Conservation (phyloP, 2,888 invertebrate species). For the Plebejus anna region DNA sequence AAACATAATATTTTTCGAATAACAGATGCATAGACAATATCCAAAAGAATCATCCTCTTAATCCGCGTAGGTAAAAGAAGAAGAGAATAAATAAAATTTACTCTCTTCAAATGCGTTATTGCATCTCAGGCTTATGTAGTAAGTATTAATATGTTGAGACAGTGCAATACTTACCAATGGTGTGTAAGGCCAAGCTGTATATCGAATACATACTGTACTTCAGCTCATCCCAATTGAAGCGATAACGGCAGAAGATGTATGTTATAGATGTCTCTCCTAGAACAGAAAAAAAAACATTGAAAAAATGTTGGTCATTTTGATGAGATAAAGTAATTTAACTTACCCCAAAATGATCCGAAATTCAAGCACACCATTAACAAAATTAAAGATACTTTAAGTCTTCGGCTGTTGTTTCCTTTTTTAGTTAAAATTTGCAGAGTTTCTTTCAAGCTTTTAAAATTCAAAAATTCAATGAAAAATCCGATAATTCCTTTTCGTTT, state of each 20-base stretch:
- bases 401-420: constrained; percentile 64
- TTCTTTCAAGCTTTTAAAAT: constrained; percentile 68
- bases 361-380: constrained; percentile 60
- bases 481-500: constrained; percentile 51
- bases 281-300: neutral
- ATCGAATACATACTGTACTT: constrained; percentile 72
- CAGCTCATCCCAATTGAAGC: constrained; percentile 76
- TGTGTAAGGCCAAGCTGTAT: constrained; percentile 63
- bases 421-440: constrained; percentile 75
- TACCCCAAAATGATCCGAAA: constrained; percentile 70
- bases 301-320: neutral
- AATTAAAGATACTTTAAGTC: constrained; percentile 60
- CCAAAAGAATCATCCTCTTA: too few species aligned
- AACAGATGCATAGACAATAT: too few species aligned
- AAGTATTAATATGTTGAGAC: neutral
- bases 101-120: too few species aligned
- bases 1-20: too few species aligned
- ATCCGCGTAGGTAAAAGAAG: too few species aligned
- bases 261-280: constrained; percentile 59
- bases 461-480: constrained; percentile 67
- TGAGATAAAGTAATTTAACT: constrained; percentile 36
- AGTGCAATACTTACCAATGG: constrained; percentile 56
- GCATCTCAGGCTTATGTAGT: too few species aligned
- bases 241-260: constrained; percentile 71
- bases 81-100: too few species aligned